phyloP scores from a whole-genome alignment of 2,888 invertebrate species.

The Pyrrhosoma nymphula region DNA sequence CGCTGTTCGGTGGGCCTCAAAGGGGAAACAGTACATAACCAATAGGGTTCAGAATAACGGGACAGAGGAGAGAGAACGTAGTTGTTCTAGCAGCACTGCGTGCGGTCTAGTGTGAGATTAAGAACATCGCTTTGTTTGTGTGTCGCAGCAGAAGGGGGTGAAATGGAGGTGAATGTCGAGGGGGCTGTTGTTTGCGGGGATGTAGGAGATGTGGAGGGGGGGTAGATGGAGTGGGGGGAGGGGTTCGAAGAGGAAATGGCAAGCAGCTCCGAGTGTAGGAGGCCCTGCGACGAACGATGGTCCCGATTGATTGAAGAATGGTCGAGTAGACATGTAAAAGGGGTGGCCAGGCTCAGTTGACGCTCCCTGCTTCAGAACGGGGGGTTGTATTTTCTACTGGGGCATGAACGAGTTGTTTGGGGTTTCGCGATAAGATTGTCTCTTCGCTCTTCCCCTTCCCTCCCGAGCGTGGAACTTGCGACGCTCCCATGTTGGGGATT shows the following conservation, averaged over 20 bases:
- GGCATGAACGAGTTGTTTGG: conserved; percentile 59
- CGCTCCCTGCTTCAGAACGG: conserved; percentile 24
- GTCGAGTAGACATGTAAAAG: conserved; percentile 58
- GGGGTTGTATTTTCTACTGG: conserved; percentile 64
- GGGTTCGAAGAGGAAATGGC: neutral
- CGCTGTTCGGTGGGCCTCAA: neutral
- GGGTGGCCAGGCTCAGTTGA: conserved; percentile 46
- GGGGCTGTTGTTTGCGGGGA: conserved; percentile 29
- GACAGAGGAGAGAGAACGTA: neutral
- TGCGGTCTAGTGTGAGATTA: conserved; percentile 45
- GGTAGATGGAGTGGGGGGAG: too few relatives aligned
- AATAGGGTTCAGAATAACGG: conserved; percentile 22
- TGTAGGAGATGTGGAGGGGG: conserved; percentile 36
- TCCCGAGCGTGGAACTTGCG: neutral
- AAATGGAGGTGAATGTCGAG: conserved; percentile 26
- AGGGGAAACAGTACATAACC: conserved; percentile 9
- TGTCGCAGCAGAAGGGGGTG: conserved; percentile 37
- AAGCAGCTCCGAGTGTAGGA: neutral
- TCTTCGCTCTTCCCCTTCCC: neutral
- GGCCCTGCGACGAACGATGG: neutral
- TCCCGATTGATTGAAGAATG: conserved; percentile 61
- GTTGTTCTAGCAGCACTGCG: conserved; percentile 24
- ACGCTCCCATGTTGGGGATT: conserved; percentile 47
- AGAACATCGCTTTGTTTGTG: conserved; percentile 39
- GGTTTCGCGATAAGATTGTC: conserved; percentile 61